Base-by-base conservation (phyloP, 1,140 invertebrate species). In the Sarcophaga peregrina region DNA sequence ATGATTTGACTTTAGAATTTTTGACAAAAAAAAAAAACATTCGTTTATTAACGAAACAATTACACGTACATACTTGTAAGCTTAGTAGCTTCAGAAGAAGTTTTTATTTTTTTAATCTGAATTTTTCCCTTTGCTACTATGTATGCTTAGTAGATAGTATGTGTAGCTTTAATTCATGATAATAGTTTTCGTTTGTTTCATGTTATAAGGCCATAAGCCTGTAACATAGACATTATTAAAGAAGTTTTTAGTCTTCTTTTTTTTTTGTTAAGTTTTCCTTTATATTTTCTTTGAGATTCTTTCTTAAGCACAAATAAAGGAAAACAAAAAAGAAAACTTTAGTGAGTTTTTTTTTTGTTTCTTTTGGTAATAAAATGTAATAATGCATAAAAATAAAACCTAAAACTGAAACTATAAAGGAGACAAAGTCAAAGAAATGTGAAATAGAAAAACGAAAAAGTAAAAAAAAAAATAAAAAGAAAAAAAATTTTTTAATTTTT, bases 321-420 rank as follows among this genome's bases (percentile, higher is more conserved):
- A 37, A 37, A 37, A 37, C 25, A 37, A 37, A 37, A 37, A 37
- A 37, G 4, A 37, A 37, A 37, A 4, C n/a, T n/a, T n/a, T n/a
- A n/a, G n/a, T n/a, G n/a, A n/a, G n/a, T 50, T 50, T 50, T 50
- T 20, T 78, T 50, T 78, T 17, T 50, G 11, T 50, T 78, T 78
- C 50, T 20, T 50, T 78, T 78, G 75, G 75, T 48, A 78, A 78
- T 78, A 78, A 78, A 78, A 78, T 78, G 75, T 78, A 78, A 78
- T 78, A 78, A 78, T 78, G 75, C 75, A 78, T 78, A 50, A 78
- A 68, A 78, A 78, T 78, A 78, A 78, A 78, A 78, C 5, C 25
- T 78, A 78, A 78, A 78, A 37, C 25, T 37, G 4, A 37, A 37
- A 37, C 25, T 50, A 6, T 78, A 78, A 68, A 78, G 75, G 50